A percentile compares a stretch with the other conserved stretches of the same genome.
Evolutionary conservation across 2,113 vertebrate genomes (phyloP).

Genomic region (Monopterus albus): DNA sequence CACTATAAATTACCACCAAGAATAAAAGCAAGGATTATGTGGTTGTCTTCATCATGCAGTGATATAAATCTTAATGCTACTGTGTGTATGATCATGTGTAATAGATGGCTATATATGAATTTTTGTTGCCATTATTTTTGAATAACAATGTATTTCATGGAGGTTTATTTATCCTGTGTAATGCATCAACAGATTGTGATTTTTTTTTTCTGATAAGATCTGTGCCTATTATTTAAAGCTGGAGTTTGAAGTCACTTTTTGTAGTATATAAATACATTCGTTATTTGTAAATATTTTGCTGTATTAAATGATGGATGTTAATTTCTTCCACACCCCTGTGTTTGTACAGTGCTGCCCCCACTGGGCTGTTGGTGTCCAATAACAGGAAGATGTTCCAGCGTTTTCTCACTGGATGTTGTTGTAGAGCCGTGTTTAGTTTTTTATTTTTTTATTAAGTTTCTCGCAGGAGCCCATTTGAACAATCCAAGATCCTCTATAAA

Average conservation of each 20-base stretch:
- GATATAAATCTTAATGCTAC: slow-evolving; percentile 14
- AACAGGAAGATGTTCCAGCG: not conserved
- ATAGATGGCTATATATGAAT: slow-evolving; percentile 19
- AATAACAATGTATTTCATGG: slow-evolving; percentile 23
- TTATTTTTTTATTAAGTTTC: not conserved
- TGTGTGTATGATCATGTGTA: slow-evolving; percentile 24
- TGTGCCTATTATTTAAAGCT: slow-evolving; percentile 22
- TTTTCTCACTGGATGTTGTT: not conserved
- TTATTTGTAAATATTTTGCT: slow-evolving; percentile 58
- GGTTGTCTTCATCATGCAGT: slow-evolving; percentile 36
- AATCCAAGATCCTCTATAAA: not conserved
- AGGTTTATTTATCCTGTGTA: slow-evolving; percentile 28
- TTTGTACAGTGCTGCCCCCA: slow-evolving; percentile 33
- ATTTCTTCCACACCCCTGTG: not conserved
- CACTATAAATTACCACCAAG: not conserved
- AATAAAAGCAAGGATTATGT: slow-evolving; percentile 42
- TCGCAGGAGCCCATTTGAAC: not conserved
- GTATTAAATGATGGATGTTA: slow-evolving; percentile 64
- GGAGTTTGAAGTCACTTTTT: slow-evolving; percentile 45
- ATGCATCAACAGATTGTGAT: slow-evolving; percentile 9
- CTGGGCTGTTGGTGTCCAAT: not conserved
- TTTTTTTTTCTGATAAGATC: slow-evolving; percentile 19
- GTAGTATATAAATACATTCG: slow-evolving; percentile 37
- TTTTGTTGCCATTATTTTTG: slow-evolving; percentile 46
- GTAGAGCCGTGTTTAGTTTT: no score